Evolutionary conservation across 2,113 vertebrate genomes (phyloP), one percentile per base, ranked within the genome.

Genomic region (Gymnarchus niloticus): DNA sequence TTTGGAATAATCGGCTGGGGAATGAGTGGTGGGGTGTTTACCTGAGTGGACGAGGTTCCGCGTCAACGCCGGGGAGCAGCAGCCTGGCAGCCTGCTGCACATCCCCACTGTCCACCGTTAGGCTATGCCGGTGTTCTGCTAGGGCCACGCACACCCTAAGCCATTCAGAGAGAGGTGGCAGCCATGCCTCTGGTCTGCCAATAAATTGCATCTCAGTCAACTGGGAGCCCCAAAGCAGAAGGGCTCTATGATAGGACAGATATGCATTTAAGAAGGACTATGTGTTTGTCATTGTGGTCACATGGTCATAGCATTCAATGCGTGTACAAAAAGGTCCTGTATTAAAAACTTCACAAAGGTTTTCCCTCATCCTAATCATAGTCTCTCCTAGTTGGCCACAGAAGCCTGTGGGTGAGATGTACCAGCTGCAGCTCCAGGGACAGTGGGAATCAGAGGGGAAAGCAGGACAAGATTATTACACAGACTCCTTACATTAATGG

Each of bases 61-160:
- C 77, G n/a, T 88, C 87, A n/a, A 85, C 56, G 0, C 87, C 87
- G 0, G 85, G 87, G 3, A 88, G 85, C 28, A 88, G 87, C 23
- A 88, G 84, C 6, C 87, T 48, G 49, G 87, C 87, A 7, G 87
- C 87, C 44, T 88, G 87, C 14, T 83, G 85, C 41, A 88, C 81
- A n/a, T 88, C 87, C 76, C 54, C 57, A 8, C 57, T 86, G 83
- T 88, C 87, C 82, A 88, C 85, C 3, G 82, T 86, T 21, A 69
- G 49, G 77, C 85, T 88, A 76, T 81, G 49, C 37, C 87, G 85
- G 82, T 86, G 83, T 19, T 88, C 87, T 0, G 85, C 85, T 9
- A 81, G 57, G 7, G 85, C 73, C 23, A 88, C 28, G 17, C 87
- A 88, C 28, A 88, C 87, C 7, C 87, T 49, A 25, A 88, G 85